A percentile compares a stretch with the other conserved stretches of the same genome.
Conservation (phyloP, 2,888 invertebrate species). For the Pollenia angustigena region DNA sequence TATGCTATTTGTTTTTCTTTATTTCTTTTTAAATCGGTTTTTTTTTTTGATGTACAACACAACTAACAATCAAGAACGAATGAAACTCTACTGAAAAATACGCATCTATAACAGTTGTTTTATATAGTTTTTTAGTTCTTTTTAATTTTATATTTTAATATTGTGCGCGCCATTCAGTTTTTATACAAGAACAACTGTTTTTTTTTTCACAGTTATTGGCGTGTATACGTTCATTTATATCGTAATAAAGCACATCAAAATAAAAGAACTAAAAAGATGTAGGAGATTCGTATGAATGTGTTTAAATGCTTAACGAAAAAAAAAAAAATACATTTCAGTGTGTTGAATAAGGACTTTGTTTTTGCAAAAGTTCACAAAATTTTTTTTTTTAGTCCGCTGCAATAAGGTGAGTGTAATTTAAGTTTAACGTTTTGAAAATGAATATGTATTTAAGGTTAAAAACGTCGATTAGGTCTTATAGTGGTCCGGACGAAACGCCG, state of each 20-base stretch:
- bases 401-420: neutral
- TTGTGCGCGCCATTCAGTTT: conserved; percentile 38
- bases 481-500: too few species aligned
- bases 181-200: conserved; percentile 29
- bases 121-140: conserved; percentile 8
- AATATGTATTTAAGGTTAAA: too few species aligned
- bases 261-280: conserved; percentile 20
- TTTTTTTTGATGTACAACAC: conserved; percentile 38
- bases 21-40: conserved; percentile 34
- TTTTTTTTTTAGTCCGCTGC: neutral
- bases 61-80: conserved; percentile 42
- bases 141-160: conserved; percentile 50
- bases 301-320: conserved; percentile 19
- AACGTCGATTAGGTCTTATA: too few species aligned
- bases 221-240: conserved; percentile 54
- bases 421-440: neutral
- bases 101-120: conserved; percentile 9
- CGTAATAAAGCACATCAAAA: conserved; percentile 43
- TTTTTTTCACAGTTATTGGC: conserved; percentile 64
- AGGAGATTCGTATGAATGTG: conserved; percentile 8
- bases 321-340: conserved; percentile 25
- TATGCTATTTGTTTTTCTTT: conserved; percentile 12
- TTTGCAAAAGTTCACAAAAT: conserved; percentile 7
- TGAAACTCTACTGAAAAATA: conserved; percentile 9
- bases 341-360: conserved; percentile 18